Evolutionary conservation across 2,888 invertebrate species (phyloP), one percentile per base, ranked within the genome.

Genomic region (Nasonovia ribisnigri): DNA sequence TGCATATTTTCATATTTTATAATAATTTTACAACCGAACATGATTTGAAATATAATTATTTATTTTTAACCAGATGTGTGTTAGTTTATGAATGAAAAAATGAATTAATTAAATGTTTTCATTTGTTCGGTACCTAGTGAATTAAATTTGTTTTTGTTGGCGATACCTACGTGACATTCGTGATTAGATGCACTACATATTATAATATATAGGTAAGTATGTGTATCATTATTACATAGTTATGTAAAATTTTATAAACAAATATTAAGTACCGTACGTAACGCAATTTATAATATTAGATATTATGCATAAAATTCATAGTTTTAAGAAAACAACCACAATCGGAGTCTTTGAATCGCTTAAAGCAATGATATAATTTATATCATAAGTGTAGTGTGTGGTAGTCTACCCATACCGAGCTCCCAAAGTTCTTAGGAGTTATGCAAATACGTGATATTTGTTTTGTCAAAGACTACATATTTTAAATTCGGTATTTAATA

Each of bases 321-420:
- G 57, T 54, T 57, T 57, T 42, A 88, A 57, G 5, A 88, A 88
- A 57, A 88, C 54, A 42, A 88, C 88, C n/a, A 43, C 26, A 57
- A 24, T 6, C 54, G 88, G 42, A 26, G 54, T 29, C 88, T 57
- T 42, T 42, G 26, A 26, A 57, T 26, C 54, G 42, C 54, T 88
- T 42, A 88, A 88, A 42, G 42, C 54, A 54, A 29, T 54, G 11
- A 88, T 42, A 26, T 57, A 88, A 88, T 88, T 4, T 54, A 88
- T 88, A 54, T 88, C 42, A 42, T 13, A 2, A 57, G 42, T 54
- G 8, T 77, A 11, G 20, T 3, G 20, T 26, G 57, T 57, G 36
- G n/a, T n/a, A n/a, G n/a, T n/a, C n/a, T 77, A 36, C 77, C 20
- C 26, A 77, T 26, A 54, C 54, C 26, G 88, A 57, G 57, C 88